Evolutionary conservation across 2,888 invertebrate genomes (phyloP), one percentile per base, ranked within the genome.

Genomic region (Papilio protenor): DNA sequence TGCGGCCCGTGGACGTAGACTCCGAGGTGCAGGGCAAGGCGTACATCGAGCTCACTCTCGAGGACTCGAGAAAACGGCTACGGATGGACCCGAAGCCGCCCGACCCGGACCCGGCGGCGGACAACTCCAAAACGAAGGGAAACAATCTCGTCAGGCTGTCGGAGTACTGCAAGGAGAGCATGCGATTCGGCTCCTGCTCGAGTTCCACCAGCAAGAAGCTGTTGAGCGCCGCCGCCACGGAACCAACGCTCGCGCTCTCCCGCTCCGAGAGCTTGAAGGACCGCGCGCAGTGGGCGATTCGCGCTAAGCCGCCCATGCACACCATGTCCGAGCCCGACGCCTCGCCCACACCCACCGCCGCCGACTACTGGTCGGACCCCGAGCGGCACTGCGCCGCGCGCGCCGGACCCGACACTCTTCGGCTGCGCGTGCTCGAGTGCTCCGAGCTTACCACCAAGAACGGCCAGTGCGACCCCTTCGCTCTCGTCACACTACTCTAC

Each of bases 21-120:
- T 97, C 98, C 0, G 98, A 98, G 93, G 98, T 98, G 77, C 98
- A 98, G 92, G 98, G 97, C 82, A 98, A 98, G 95, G 98, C 97
- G 72, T 97, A 98, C 88, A 96, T 98, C 84, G 97, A 98, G 90
- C 96, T 98, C 81, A 95, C 96, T 80, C 96, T 96, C 87, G 96
- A 96, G 82, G 95, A 96, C 81, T 95, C 95, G 79, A 93, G 95
- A 81, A 94, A 93, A 82, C 88, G 94, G 82, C 82, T 94, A 79
- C 93, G 94, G 80, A 87, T 95, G 94, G 94, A 96, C 89, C 94
- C 95, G 64, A 94, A 92, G 80, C 94, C 93, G 79, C 93, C 93
- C 75, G 94, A 94, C 83, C 93, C 93, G 82, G 92, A 92, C 82
- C 88, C 89, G 83, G 80, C 85, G 80, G 81, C 86, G 79, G 92